Conservation (phyloP, 2,113 vertebrate genomes). For the Sphaerodactylus townsendi region DNA sequence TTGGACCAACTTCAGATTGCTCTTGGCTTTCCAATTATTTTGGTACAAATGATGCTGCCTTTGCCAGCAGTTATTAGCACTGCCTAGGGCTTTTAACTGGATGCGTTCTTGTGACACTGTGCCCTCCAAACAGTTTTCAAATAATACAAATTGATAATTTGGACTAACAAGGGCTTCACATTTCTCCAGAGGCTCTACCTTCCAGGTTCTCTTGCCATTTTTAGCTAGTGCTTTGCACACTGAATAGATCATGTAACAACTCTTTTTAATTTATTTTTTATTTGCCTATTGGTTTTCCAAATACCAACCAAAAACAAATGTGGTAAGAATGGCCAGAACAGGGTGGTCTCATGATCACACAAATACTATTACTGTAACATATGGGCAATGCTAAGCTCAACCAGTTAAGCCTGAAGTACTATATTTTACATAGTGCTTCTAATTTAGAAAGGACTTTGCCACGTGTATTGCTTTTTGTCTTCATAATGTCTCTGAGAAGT, state of each 20-base stretch:
- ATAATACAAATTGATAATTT: background rate
- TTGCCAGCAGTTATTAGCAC: constrained; percentile 11
- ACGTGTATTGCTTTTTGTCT: background rate
- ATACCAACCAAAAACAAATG: background rate
- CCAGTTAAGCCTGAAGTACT: background rate
- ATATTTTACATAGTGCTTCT: background rate
- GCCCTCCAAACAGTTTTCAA: background rate
- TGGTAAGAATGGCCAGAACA: background rate
- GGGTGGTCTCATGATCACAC: background rate
- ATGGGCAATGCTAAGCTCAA: background rate
- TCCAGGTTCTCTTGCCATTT: background rate
- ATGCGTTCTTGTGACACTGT: background rate
- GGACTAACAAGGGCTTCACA: background rate
- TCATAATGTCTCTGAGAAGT: background rate
- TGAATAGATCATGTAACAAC: background rate
- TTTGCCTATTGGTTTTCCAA: background rate
- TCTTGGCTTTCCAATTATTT: constrained; percentile 8
- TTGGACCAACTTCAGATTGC: constrained; percentile 16
- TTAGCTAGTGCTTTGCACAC: background rate
- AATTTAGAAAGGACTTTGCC: background rate
- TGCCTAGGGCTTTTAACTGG: background rate
- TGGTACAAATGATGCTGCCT: background rate
- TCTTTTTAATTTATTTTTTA: background rate
- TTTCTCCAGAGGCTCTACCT: background rate
- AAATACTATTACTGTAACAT: background rate